These are phyloP conservation scores for Indicator maculatus DNA, from an alignment of 2,113 vertebrate genomes.

Conservation along the genomic window DNA sequence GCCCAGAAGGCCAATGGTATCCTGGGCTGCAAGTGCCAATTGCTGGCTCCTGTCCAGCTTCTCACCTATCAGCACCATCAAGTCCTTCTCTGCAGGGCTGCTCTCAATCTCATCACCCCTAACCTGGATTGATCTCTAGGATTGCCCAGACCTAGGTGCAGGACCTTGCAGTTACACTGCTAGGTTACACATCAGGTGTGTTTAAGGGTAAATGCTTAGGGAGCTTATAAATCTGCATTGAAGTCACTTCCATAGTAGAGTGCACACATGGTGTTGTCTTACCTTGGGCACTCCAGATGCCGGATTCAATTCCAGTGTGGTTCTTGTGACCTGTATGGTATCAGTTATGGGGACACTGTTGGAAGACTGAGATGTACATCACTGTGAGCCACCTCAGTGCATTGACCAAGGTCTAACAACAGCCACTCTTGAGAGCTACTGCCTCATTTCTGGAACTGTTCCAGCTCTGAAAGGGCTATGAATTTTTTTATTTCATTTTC, in stretches of 20 bases:
- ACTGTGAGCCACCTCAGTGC: not conserved
- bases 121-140: too few species aligned
- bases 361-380: not conserved
- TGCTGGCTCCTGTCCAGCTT: too few species aligned
- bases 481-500: not conserved
- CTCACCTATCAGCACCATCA: too few species aligned
- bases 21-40: too few species aligned
- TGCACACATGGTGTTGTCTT: not conserved
- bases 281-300: not conserved
- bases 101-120: too few species aligned
- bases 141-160: too few species aligned
- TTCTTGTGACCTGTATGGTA: not conserved
- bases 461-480: not conserved
- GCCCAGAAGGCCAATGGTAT: too few species aligned
- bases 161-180: not conserved
- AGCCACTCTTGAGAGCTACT: not conserved
- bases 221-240: not conserved
- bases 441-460: not conserved
- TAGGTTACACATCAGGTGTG: not conserved
- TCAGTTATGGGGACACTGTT: not conserved
- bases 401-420: not conserved
- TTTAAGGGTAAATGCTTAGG: not conserved
- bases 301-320: not conserved
- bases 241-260: not conserved
- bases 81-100: too few species aligned